A percentile compares a stretch with the other conserved stretches of the same genome.
Evolutionary conservation across 2,888 invertebrate genomes (phyloP).

Genomic region (Cheilosia urbana): DNA sequence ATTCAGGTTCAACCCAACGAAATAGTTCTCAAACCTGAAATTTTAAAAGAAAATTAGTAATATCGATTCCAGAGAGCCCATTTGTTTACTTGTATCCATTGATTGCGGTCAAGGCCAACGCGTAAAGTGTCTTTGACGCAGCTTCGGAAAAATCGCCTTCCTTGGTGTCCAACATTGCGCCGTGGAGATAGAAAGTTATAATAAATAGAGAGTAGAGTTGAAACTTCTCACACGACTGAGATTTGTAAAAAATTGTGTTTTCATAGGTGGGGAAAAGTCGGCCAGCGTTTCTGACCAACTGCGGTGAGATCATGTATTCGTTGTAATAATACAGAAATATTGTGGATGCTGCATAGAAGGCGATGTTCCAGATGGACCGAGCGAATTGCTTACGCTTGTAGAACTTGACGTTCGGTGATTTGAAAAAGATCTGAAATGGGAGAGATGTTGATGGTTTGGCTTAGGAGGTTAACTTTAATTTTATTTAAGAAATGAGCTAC

Average conservation of each 20-base stretch:
- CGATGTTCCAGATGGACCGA: constrained; percentile 82
- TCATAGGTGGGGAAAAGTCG: constrained; percentile 83
- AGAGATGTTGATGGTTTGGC: too few relatives aligned
- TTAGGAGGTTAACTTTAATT: too few relatives aligned
- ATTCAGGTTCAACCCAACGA: constrained; percentile 82
- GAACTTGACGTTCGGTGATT: constrained; percentile 81
- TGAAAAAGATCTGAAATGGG: constrained; percentile 81
- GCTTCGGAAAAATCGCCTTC: constrained; percentile 82
- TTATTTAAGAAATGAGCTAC: too few relatives aligned
- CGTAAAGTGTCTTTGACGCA: constrained; percentile 81
- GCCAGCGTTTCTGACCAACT: constrained; percentile 82
- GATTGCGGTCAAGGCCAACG: constrained; percentile 80
- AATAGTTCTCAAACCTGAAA: constrained; percentile 83
- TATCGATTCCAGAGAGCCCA: neutral
- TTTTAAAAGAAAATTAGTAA: neutral
- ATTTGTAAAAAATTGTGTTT: constrained; percentile 82
- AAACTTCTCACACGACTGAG: constrained; percentile 83
- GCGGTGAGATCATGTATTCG: constrained; percentile 82
- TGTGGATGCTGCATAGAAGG: constrained; percentile 82
- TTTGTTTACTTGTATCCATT: constrained; percentile 80
- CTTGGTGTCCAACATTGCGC: constrained; percentile 81
- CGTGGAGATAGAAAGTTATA: constrained; percentile 82
- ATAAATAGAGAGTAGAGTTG: constrained; percentile 83
- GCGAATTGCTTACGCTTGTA: constrained; percentile 83
- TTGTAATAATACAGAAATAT: constrained; percentile 83